Conservation (phyloP, 2,113 vertebrate species). For the Circaetus gallicus region DNA sequence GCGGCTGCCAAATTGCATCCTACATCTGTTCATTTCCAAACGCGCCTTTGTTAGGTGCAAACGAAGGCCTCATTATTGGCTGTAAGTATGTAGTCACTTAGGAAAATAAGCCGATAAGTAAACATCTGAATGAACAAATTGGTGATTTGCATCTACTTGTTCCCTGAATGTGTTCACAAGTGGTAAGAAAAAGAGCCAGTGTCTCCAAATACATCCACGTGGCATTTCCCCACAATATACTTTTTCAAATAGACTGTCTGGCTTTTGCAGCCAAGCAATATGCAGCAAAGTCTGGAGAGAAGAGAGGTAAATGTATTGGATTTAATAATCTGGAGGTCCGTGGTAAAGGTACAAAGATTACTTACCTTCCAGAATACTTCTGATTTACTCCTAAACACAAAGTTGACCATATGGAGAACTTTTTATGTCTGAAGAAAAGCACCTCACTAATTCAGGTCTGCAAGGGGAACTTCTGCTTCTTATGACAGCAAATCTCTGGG, state of each 20-base stretch:
- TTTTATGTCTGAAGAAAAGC: background rate
- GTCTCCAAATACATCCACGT: slow-evolving; percentile 27
- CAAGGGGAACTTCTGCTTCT: slow-evolving; percentile 1
- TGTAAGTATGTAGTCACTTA: slow-evolving; percentile 40
- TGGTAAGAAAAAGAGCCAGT: slow-evolving; percentile 10
- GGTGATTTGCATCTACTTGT: slow-evolving; percentile 55
- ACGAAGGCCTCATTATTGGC: slow-evolving; percentile 28
- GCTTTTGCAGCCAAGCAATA: background rate
- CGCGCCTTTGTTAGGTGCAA: slow-evolving; percentile 22
- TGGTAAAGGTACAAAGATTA: background rate
- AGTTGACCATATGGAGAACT: background rate
- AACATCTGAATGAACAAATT: slow-evolving; percentile 55
- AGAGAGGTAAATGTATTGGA: background rate
- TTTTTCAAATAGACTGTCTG: slow-evolving; percentile 1
- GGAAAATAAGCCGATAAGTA: slow-evolving; percentile 50
- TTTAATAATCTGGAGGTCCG: background rate
- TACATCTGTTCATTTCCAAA: slow-evolving; percentile 45
- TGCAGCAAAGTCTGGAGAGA: background rate
- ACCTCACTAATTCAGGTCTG: background rate
- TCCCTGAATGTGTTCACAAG: background rate
- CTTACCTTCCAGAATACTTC: slow-evolving; percentile 21
- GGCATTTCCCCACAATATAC: background rate
- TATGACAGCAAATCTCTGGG: background rate
- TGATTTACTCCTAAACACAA: background rate
- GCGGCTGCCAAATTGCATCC: slow-evolving; percentile 44